phyloP scores from a whole-genome alignment of 2,888 invertebrate species.

The Lochmaea capreae region DNA sequence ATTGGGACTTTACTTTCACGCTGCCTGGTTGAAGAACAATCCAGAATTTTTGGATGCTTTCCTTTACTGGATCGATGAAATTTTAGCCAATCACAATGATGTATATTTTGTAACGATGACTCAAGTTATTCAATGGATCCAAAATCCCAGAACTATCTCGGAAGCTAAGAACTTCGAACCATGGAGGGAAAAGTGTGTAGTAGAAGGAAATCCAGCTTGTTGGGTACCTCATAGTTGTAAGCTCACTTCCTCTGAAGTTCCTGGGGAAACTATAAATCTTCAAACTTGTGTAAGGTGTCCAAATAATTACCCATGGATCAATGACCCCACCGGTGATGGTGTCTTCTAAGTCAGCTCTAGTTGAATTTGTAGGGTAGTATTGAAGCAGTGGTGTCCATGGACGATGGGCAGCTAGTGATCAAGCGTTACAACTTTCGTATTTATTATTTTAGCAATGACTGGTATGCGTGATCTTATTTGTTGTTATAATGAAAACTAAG shows the following conservation, averaged over 20 bases:
- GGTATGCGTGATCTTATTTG: slow-evolving; percentile 61
- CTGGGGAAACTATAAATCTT: slow-evolving; percentile 93
- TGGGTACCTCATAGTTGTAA: slow-evolving; percentile 93
- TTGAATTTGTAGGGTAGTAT: slow-evolving; percentile 53
- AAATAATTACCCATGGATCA: slow-evolving; percentile 94
- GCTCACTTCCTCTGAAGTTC: slow-evolving; percentile 91
- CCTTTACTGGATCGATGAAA: slow-evolving; percentile 93
- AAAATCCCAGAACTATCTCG: slow-evolving; percentile 85
- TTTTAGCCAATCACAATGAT: slow-evolving; percentile 85
- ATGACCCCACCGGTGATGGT: slow-evolving; percentile 91
- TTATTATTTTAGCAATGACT: slow-evolving; percentile 61
- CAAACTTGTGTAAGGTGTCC: slow-evolving; percentile 95
- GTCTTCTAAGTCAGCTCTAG: slow-evolving; percentile 78
- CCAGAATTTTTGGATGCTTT: slow-evolving; percentile 93
- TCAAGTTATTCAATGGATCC: slow-evolving; percentile 96
- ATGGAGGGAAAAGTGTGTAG: slow-evolving; percentile 93
- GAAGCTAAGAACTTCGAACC: slow-evolving; percentile 93
- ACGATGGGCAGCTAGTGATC: slow-evolving; percentile 54
- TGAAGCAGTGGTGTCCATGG: slow-evolving; percentile 52
- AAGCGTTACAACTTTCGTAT: slow-evolving; percentile 59
- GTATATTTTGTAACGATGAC: slow-evolving; percentile 96
- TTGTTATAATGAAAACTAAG: slow-evolving; percentile 60
- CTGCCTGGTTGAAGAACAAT: slow-evolving; percentile 93
- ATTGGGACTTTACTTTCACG: slow-evolving; percentile 91
- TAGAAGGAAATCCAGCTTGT: slow-evolving; percentile 85